Conservation (phyloP, 1,140 invertebrate species). For the Chymomyza costata region DNA sequence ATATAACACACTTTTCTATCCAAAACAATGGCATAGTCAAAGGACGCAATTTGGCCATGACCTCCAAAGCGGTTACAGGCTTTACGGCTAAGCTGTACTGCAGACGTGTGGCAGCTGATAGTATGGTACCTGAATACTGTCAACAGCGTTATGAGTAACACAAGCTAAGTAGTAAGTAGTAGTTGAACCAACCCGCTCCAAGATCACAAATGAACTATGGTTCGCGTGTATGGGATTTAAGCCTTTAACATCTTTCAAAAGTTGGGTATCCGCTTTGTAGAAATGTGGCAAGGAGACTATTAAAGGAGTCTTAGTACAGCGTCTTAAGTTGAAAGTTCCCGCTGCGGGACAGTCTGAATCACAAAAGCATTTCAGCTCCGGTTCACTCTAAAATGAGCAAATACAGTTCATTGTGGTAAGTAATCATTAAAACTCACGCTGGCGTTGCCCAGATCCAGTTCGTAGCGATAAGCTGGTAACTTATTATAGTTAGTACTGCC, state of each 20-base stretch:
- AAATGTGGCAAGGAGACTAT: slow-evolving; percentile 84
- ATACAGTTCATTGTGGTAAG: too few relatives aligned
- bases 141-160: too few relatives aligned
- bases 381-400: slow-evolving; percentile 78
- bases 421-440: neutral
- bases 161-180: neutral
- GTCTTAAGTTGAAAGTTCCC: slow-evolving; percentile 79
- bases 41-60: slow-evolving; percentile 80
- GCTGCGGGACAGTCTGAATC: slow-evolving; percentile 81
- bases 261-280: slow-evolving; percentile 80
- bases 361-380: slow-evolving; percentile 84
- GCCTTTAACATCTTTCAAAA: slow-evolving; percentile 81
- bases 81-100: slow-evolving; percentile 82
- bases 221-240: slow-evolving; percentile 81
- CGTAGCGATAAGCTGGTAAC: slow-evolving; percentile 81
- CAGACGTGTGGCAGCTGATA: slow-evolving; percentile 80
- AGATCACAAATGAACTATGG: slow-evolving; percentile 83
- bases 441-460: slow-evolving; percentile 78
- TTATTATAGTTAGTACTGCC: slow-evolving; percentile 79
- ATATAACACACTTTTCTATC: slow-evolving; percentile 82
- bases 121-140: slow-evolving; percentile 81
- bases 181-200: slow-evolving; percentile 80
- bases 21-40: slow-evolving; percentile 83
- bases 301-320: slow-evolving; percentile 78
- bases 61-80: slow-evolving; percentile 79